phyloP scores from a whole-genome alignment of 2,888 invertebrate species.

The Chorisops tibialis region DNA sequence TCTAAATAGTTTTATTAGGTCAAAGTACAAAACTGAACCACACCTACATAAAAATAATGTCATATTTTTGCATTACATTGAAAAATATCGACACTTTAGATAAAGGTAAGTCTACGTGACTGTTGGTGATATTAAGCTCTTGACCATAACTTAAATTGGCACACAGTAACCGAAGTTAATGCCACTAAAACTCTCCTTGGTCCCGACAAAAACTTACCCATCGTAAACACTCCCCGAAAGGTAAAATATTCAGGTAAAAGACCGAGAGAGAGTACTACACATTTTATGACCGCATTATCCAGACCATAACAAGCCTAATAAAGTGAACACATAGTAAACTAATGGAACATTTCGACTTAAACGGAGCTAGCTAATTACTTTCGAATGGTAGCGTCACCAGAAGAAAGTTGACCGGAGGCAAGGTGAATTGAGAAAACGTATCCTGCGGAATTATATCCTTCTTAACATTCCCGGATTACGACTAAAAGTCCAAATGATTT shows the following conservation, averaged over 20 bases:
- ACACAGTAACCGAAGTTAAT: slow-evolving; percentile 7
- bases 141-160: slow-evolving; percentile 30
- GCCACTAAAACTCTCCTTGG: background rate
- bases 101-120: slow-evolving; percentile 29
- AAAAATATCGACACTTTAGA: slow-evolving; percentile 21
- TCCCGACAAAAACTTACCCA: slow-evolving; percentile 8
- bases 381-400: background rate
- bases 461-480: background rate
- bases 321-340: slow-evolving; percentile 30
- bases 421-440: background rate
- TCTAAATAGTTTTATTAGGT: no score
- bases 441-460: background rate
- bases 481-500: slow-evolving; percentile 18
- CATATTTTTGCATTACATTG: background rate
- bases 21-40: no score
- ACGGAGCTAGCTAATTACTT: slow-evolving; percentile 33
- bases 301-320: slow-evolving; percentile 33
- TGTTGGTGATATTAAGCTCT: slow-evolving; percentile 26
- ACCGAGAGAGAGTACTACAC: slow-evolving; percentile 7
- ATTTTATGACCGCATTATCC: slow-evolving; percentile 32
- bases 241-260: slow-evolving; percentile 16
- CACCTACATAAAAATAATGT: no score
- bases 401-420: background rate
- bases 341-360: slow-evolving; percentile 32
- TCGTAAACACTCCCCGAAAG: slow-evolving; percentile 19